Evolutionary conservation across 2,113 vertebrate species (phyloP).

Genomic region (Murina feae): DNA sequence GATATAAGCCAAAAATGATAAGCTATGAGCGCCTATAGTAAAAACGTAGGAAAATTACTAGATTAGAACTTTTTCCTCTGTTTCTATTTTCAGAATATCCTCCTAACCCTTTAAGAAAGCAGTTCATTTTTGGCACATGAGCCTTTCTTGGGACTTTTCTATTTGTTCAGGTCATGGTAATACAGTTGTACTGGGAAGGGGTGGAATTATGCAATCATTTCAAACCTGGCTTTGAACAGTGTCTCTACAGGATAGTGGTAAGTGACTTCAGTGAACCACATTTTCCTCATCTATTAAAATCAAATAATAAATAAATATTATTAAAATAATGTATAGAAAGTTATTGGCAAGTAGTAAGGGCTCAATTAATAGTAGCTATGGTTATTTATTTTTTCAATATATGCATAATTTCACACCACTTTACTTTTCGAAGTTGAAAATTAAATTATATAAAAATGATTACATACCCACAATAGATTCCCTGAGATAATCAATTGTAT

Average conservation of each 20-base stretch:
- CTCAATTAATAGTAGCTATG: background rate
- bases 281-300: background rate
- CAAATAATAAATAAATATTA: slow-evolving; percentile 12
- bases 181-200: background rate
- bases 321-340: background rate
- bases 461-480: background rate
- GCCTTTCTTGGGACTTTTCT: background rate
- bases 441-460: slow-evolving; percentile 4
- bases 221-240: background rate
- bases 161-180: background rate
- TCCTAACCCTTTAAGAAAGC: background rate
- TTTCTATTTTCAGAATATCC: background rate
- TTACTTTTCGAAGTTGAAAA: slow-evolving; percentile 11
- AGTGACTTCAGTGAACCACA: background rate
- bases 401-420: background rate
- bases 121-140: background rate
- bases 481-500: background rate
- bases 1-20: background rate
- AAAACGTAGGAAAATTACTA: background rate
- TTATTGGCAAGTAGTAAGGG: background rate
- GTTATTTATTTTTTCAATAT: background rate
- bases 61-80: background rate
- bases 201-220: background rate
- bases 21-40: background rate
- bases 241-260: background rate